Percentiles rank a stretch among this genome's conserved stretches.
Evolutionary conservation across 2,888 invertebrate genomes (phyloP).

Genomic region (Epinotia brunnichana): DNA sequence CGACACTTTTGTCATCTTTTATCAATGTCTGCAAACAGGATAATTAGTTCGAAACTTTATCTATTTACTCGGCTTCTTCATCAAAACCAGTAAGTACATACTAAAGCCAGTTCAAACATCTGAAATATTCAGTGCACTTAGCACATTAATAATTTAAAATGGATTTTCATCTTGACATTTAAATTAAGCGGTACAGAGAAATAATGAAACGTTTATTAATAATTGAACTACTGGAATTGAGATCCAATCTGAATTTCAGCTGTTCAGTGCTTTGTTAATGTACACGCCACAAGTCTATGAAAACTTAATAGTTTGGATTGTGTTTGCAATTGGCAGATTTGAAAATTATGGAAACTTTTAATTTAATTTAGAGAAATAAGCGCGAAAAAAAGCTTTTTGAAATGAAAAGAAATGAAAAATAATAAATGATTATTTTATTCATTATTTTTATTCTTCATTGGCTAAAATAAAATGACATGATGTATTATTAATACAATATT

Average conservation of each 20-base stretch:
- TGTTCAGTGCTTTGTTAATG: slow-evolving; percentile 1
- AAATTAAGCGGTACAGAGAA: slow-evolving; percentile 4
- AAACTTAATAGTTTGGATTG: background rate
- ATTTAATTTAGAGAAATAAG: too few relatives aligned
- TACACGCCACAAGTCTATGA: background rate
- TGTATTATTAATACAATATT: too few relatives aligned
- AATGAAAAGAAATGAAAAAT: too few relatives aligned
- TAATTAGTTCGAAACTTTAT: slow-evolving; percentile 44
- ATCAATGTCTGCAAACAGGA: slow-evolving; percentile 40
- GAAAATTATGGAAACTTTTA: too few relatives aligned
- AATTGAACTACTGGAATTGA: slow-evolving; percentile 15
- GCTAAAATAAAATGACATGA: too few relatives aligned
- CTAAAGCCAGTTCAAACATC: background rate
- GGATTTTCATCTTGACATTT: slow-evolving; percentile 32
- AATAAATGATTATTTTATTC: too few relatives aligned
- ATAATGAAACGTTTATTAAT: slow-evolving; percentile 11
- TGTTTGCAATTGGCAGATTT: background rate
- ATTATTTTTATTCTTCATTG: too few relatives aligned
- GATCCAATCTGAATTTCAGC: background rate
- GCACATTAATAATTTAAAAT: slow-evolving; percentile 28
- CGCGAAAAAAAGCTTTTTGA: too few relatives aligned
- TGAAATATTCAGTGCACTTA: slow-evolving; percentile 27
- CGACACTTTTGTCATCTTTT: slow-evolving; percentile 41
- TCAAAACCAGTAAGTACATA: background rate
- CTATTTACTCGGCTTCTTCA: slow-evolving; percentile 24